These are phyloP conservation scores for Leuciscus idus DNA, from an alignment of 2,113 vertebrate genomes.

Conservation along the genomic window DNA sequence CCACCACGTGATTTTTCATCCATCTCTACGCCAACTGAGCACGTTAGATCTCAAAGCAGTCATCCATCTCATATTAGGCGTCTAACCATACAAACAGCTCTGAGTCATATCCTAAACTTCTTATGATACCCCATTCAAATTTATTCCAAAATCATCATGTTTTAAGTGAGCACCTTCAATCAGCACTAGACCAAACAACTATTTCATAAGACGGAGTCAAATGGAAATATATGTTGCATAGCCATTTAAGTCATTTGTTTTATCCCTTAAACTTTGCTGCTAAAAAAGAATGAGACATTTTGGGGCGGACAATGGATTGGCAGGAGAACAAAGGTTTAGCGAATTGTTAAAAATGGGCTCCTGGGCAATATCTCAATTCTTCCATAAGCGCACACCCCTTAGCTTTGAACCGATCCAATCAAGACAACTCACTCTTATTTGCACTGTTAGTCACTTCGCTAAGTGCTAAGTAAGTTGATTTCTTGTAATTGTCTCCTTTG, in stretches of 20 bases:
- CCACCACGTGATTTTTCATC: constrained; percentile 66
- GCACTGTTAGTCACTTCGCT: not conserved
- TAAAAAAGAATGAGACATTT: constrained; percentile 64
- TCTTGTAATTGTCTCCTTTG: constrained; percentile 23
- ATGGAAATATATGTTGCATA: constrained; percentile 64
- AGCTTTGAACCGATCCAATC: constrained; percentile 30
- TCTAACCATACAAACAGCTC: constrained; percentile 59
- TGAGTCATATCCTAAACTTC: constrained; percentile 26
- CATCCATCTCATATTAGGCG: constrained; percentile 66
- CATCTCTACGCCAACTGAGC: constrained; percentile 26
- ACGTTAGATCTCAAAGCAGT: constrained; percentile 39
- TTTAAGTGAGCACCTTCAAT: constrained; percentile 55
- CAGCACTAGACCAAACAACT: constrained; percentile 52
- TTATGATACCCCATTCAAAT: constrained; percentile 67
- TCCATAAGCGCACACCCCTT: constrained; percentile 24
- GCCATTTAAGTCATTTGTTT: constrained; percentile 53
- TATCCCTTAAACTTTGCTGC: constrained; percentile 50
- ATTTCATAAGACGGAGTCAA: constrained; percentile 50
- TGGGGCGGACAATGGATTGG: constrained; percentile 57
- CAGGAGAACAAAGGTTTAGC: constrained; percentile 62
- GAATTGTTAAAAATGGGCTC: constrained; percentile 59
- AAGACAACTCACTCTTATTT: constrained; percentile 10
- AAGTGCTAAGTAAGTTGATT: constrained; percentile 1
- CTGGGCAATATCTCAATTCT: constrained; percentile 60
- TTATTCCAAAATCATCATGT: constrained; percentile 58